Conservation (phyloP, 1,140 invertebrate species). For the Drosophila pectinifera region DNA sequence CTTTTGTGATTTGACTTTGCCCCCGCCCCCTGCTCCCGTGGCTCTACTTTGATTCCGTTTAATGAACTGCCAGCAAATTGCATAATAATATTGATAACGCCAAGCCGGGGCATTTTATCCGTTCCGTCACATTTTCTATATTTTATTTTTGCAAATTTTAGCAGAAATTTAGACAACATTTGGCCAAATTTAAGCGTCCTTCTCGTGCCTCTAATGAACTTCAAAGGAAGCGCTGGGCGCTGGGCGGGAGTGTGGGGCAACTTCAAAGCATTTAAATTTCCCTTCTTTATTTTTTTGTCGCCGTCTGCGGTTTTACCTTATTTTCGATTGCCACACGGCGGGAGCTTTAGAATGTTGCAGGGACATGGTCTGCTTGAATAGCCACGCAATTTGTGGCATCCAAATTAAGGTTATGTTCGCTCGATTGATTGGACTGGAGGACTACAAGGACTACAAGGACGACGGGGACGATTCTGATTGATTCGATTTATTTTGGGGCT, state of each 20-base stretch:
- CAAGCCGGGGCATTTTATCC: slow-evolving; percentile 55
- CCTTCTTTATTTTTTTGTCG: not conserved
- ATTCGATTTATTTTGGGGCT: not conserved
- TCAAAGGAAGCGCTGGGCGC: slow-evolving; percentile 13
- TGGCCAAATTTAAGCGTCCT: slow-evolving; percentile 7
- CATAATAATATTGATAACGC: slow-evolving; percentile 56
- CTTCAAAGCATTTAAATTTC: slow-evolving; percentile 42
- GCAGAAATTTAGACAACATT: slow-evolving; percentile 66
- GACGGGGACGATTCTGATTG: too few species aligned
- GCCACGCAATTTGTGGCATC: slow-evolving; percentile 34
- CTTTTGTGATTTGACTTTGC: slow-evolving; percentile 71
- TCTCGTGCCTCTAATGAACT: slow-evolving; percentile 34
- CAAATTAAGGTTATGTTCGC: slow-evolving; percentile 3
- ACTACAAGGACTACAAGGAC: too few species aligned
- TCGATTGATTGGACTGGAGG: slow-evolving; percentile 17
- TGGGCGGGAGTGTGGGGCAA: slow-evolving; percentile 1
- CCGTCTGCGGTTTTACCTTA: slow-evolving; percentile 46
- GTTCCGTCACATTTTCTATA: not conserved
- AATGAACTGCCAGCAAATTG: slow-evolving; percentile 75
- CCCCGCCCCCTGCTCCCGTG: not conserved
- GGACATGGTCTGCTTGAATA: slow-evolving; percentile 34
- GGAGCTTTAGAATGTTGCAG: slow-evolving; percentile 3
- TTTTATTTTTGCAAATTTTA: slow-evolving; percentile 66
- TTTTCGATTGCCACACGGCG: slow-evolving; percentile 11
- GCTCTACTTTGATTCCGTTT: slow-evolving; percentile 72